Conservation (phyloP, 2,113 vertebrate genomes). For the Charadrius vociferus region DNA sequence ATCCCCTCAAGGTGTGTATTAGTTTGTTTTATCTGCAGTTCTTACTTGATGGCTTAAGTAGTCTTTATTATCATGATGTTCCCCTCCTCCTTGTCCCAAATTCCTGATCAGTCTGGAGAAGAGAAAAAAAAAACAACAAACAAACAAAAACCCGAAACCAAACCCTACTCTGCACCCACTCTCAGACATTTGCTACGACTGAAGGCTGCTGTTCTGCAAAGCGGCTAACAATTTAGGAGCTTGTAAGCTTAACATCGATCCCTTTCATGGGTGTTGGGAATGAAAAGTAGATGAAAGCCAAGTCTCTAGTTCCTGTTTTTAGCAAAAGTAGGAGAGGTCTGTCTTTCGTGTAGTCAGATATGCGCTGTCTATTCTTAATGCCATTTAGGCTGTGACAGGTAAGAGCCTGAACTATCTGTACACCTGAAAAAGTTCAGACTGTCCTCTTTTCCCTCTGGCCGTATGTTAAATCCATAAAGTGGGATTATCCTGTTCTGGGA, state of each 20-base stretch:
- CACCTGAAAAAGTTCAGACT: background rate
- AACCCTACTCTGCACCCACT: accelerated
- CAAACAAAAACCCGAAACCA: too few species aligned
- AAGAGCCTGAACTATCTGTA: background rate
- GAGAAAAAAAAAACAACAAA: background rate
- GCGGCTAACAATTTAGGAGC: background rate
- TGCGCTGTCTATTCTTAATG: background rate
- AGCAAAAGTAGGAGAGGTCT: background rate
- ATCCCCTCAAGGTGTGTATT: conserved; percentile 86
- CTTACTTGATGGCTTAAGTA: background rate
- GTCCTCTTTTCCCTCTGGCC: background rate
- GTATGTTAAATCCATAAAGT: background rate
- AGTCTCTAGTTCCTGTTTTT: background rate
- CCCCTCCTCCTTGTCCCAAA: background rate
- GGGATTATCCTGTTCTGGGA: background rate
- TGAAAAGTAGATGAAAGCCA: background rate
- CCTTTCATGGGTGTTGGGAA: background rate
- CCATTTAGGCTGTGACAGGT: too few species aligned
- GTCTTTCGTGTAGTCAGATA: background rate
- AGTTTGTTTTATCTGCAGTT: background rate
- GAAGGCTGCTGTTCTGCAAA: background rate
- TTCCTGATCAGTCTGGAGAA: background rate
- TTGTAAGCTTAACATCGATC: background rate
- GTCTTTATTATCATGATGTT: background rate
- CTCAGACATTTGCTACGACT: background rate